A percentile compares a stretch with the other conserved stretches of the same genome.
Conservation (phyloP, 1,140 invertebrate genomes). For the Zaprionus africanus region DNA sequence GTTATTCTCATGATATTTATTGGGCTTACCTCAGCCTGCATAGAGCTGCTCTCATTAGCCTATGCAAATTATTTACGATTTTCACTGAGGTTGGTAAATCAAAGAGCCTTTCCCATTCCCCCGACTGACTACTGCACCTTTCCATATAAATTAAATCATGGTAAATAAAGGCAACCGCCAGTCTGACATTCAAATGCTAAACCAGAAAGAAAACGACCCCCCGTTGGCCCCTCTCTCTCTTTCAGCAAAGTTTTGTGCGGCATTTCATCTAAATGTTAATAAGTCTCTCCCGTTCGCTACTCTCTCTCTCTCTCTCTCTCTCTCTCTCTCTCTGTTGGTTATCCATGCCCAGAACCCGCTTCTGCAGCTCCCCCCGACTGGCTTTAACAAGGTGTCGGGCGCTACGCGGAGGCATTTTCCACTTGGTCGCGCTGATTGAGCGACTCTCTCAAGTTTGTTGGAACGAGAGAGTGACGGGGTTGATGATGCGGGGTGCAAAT, state of each 20-base stretch:
- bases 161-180: constrained; percentile 61
- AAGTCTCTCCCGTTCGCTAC: constrained; percentile 60
- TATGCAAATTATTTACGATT: constrained; percentile 68
- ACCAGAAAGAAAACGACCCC: constrained; percentile 35
- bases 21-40: background rate
- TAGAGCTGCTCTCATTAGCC: constrained; percentile 59
- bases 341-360: background rate
- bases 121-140: background rate
- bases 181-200: constrained; percentile 65
- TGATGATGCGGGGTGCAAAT: constrained; percentile 40
- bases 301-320: background rate
- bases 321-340: background rate
- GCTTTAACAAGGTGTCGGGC: constrained; percentile 74
- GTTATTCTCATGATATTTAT: constrained; percentile 1
- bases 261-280: constrained; percentile 82
- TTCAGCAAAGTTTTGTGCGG: constrained; percentile 38
- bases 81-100: constrained; percentile 50
- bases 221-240: background rate
- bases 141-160: constrained; percentile 74
- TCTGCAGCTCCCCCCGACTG: constrained; percentile 15
- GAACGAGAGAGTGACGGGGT: background rate
- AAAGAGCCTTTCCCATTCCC: constrained; percentile 23
- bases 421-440: constrained; percentile 78
- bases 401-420: constrained; percentile 73
- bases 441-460: constrained; percentile 31